phyloP scores from a whole-genome alignment of 2,797 vertebrate species.

The Chelon auratus region DNA sequence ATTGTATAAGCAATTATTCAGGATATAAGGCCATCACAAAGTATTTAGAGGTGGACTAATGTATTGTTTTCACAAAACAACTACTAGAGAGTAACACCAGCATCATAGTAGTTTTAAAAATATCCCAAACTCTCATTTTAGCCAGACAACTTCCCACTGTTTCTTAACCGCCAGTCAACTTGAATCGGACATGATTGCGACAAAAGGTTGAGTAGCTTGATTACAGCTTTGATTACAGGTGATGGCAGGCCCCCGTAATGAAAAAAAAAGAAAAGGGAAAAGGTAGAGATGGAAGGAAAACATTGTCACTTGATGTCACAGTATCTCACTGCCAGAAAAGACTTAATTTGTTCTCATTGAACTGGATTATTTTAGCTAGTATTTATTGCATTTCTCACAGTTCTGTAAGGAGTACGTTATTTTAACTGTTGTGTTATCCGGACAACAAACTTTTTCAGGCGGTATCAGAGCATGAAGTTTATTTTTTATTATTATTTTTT shows the following conservation, averaged over 20 bases:
- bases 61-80: neutral
- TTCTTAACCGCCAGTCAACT: conserved; percentile 4
- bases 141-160: conserved; percentile 6
- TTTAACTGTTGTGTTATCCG: conserved; percentile 26
- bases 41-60: neutral
- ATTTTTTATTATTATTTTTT: too few species aligned
- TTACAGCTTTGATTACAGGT: conserved; percentile 15
- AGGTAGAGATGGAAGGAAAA: conserved; percentile 17
- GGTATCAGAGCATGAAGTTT: conserved; percentile 26
- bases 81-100: neutral
- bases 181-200: conserved; percentile 12
- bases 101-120: conserved; percentile 8
- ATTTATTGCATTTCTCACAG: conserved; percentile 13
- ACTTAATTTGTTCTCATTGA: conserved; percentile 6
- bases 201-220: conserved; percentile 17
- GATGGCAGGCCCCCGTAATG: conserved; percentile 27
- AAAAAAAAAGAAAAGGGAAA: conserved; percentile 25
- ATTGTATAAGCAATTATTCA: neutral
- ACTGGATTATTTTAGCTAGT: neutral
- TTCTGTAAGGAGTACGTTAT: conserved; percentile 13
- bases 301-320: conserved; percentile 20
- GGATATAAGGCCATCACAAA: neutral
- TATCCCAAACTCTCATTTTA: neutral
- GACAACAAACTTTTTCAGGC: too few species aligned
- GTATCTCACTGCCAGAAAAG: neutral